phyloP scores from a whole-genome alignment of 2,888 invertebrate species.

The Megastigmus dorsalis region DNA sequence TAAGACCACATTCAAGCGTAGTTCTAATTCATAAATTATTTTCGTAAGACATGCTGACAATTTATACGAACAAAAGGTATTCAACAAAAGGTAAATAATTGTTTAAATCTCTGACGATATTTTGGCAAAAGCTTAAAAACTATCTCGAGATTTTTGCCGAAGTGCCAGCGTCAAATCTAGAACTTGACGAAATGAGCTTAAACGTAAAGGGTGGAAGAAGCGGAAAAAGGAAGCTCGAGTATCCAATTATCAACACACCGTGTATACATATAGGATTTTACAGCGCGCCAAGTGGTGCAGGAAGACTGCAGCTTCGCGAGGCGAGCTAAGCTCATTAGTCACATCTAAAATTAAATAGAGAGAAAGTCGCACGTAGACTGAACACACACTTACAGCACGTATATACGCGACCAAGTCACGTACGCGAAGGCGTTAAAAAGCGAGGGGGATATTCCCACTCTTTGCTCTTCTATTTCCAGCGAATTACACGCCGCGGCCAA shows the following conservation, averaged over 20 bases:
- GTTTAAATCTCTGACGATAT: background rate
- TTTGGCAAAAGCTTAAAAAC: background rate
- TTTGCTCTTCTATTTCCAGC: too few species aligned
- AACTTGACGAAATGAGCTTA: too few species aligned
- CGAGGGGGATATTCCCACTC: too few species aligned
- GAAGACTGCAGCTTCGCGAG: background rate
- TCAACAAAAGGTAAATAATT: background rate
- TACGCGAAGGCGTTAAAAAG: conserved; percentile 20
- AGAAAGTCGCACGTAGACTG: background rate
- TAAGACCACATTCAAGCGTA: too few species aligned
- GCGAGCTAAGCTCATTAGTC: conserved; percentile 26
- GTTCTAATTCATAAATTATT: too few species aligned
- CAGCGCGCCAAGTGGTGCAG: background rate
- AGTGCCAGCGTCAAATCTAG: too few species aligned
- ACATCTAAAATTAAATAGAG: conserved; percentile 43
- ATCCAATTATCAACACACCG: conserved; percentile 32
- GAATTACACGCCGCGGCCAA: background rate
- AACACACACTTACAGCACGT: too few species aligned
- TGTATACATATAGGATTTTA: too few species aligned
- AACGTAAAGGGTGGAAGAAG: too few species aligned
- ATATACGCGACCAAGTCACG: conserved; percentile 28
- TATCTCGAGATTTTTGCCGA: background rate
- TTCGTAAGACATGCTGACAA: background rate
- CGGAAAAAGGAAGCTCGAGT: background rate
- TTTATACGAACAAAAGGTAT: background rate